phyloP scores from a whole-genome alignment of 1,140 invertebrate species.

The Andrena cerasifolii region DNA sequence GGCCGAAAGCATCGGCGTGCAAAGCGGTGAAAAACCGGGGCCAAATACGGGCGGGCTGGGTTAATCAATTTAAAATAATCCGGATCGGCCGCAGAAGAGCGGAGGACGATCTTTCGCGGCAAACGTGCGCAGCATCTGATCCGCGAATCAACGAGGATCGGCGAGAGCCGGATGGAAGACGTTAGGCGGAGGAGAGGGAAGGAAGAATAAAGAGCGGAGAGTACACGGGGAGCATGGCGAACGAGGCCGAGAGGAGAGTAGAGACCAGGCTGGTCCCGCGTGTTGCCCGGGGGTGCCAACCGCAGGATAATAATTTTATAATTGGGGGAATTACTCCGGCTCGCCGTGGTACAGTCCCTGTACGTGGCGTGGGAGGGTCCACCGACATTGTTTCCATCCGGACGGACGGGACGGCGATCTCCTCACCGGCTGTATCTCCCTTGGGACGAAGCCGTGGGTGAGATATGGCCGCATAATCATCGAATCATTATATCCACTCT shows the following conservation, averaged over 20 bases:
- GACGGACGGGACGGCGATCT: constrained; percentile 69
- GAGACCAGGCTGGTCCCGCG: constrained; percentile 70
- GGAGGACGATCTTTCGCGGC: constrained; percentile 37
- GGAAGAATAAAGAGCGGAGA: constrained; percentile 45
- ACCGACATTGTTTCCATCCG: constrained; percentile 78
- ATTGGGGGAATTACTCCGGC: constrained; percentile 81
- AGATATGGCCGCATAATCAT: constrained; percentile 81
- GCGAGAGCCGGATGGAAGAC: constrained; percentile 60
- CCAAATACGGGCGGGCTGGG: constrained; percentile 12
- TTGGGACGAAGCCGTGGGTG: constrained; percentile 75
- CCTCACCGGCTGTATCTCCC: constrained; percentile 73
- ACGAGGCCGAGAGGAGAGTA: constrained; percentile 68
- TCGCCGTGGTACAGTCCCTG: constrained; percentile 76
- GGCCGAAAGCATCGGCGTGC: neutral
- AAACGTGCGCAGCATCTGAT: constrained; percentile 55
- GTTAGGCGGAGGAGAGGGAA: constrained; percentile 16
- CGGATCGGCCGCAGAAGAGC: constrained; percentile 7
- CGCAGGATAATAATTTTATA: constrained; percentile 82
- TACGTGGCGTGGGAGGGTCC: constrained; percentile 78
- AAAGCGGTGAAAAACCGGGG: neutral
- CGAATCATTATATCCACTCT: constrained; percentile 80
- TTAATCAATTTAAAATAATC: constrained; percentile 43
- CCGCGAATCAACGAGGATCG: constrained; percentile 67
- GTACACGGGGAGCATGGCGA: constrained; percentile 66
- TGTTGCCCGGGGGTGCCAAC: constrained; percentile 81